A percentile compares a stretch with the other conserved stretches of the same genome.
Evolutionary conservation across 2,888 invertebrate genomes (phyloP).

Genomic region (Meteorus cinctellus): DNA sequence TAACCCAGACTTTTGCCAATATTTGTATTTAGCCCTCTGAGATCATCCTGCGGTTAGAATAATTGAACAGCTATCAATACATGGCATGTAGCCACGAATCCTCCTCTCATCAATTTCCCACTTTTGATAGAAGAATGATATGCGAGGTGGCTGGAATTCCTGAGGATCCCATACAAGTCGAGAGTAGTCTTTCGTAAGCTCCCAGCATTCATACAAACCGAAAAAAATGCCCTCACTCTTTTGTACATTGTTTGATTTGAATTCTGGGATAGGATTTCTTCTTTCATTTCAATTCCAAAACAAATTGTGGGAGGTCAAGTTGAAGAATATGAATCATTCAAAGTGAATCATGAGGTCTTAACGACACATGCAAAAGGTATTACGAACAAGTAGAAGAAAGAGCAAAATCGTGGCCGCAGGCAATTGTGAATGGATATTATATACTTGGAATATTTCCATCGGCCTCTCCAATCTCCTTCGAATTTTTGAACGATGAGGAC

Average conservation of each 20-base stretch:
- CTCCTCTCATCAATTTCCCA: too few species aligned
- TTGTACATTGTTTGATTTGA: background rate
- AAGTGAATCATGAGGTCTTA: background rate
- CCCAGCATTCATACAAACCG: background rate
- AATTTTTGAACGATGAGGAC: constrained; percentile 6
- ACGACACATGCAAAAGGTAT: background rate
- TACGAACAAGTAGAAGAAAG: background rate
- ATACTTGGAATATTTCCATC: constrained; percentile 6
- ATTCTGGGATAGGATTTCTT: background rate
- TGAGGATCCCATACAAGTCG: background rate
- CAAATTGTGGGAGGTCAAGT: background rate
- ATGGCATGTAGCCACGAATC: too few species aligned
- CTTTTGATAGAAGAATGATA: background rate
- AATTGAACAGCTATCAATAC: too few species aligned
- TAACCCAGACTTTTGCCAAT: background rate
- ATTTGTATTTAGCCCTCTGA: too few species aligned
- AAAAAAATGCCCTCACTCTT: background rate
- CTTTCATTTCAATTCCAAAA: background rate
- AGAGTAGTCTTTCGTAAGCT: background rate
- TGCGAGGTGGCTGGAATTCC: too few species aligned
- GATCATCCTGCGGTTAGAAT: too few species aligned
- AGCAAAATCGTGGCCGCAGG: constrained; percentile 7
- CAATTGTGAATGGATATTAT: background rate
- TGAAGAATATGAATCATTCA: background rate
- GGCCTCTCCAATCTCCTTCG: background rate